phyloP scores from a whole-genome alignment of 1,140 invertebrate species.

The Pteromalus puparum region DNA sequence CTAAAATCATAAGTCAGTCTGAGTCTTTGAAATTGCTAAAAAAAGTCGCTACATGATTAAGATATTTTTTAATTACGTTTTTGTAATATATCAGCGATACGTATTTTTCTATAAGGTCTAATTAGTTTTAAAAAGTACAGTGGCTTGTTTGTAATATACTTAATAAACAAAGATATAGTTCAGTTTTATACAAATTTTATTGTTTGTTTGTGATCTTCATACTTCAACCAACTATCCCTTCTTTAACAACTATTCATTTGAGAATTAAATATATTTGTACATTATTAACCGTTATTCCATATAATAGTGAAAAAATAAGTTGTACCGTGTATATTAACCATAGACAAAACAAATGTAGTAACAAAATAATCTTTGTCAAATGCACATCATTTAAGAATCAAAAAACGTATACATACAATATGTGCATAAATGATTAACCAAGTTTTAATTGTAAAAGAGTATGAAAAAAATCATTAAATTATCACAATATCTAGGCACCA shows the following conservation, averaged over 20 bases:
- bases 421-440: background rate
- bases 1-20: slow-evolving; percentile 58
- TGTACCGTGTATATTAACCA: background rate
- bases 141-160: background rate
- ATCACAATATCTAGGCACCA: slow-evolving; percentile 54
- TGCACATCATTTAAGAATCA: background rate
- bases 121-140: background rate
- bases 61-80: background rate
- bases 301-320: background rate
- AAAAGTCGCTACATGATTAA: slow-evolving; percentile 30
- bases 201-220: background rate
- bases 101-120: background rate
- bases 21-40: slow-evolving; percentile 56
- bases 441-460: background rate
- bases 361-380: background rate
- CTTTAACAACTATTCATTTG: background rate
- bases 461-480: slow-evolving; percentile 26
- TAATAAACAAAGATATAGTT: background rate
- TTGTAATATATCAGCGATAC: background rate
- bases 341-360: slow-evolving; percentile 24
- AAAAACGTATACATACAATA: background rate
- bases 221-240: background rate
- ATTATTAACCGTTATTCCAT: background rate
- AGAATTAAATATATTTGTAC: slow-evolving; percentile 9
- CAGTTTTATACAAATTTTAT: slow-evolving; percentile 18